phyloP scores from a whole-genome alignment of 2,797 vertebrate species.

The Neomorphus geoffroyi region DNA sequence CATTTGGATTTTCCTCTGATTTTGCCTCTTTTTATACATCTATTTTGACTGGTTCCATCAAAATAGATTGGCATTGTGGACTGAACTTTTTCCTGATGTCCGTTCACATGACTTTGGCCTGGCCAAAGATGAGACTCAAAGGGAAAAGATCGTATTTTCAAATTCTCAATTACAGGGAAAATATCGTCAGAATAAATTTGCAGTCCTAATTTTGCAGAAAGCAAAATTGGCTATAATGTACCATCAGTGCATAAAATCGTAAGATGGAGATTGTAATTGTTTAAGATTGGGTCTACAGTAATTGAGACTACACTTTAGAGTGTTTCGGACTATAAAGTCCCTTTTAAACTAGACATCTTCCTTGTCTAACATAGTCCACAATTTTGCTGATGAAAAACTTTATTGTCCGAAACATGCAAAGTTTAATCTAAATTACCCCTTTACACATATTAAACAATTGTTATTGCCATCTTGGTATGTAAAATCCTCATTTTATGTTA shows the following conservation, averaged over 20 bases:
- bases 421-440: conserved; percentile 76
- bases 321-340: conserved; percentile 68
- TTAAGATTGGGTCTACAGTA: conserved; percentile 65
- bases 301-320: conserved; percentile 61
- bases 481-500: conserved; percentile 72
- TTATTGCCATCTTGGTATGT: conserved; percentile 60
- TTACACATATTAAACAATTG: conserved; percentile 67
- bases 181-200: conserved; percentile 16
- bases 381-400: conserved; percentile 75
- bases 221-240: conserved; percentile 11
- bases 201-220: conserved; percentile 38
- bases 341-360: conserved; percentile 68
- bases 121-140: neutral
- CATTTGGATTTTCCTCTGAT: neutral
- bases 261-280: conserved; percentile 67
- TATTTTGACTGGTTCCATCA: neutral
- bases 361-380: conserved; percentile 57
- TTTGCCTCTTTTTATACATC: neutral
- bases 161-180: conserved; percentile 8
- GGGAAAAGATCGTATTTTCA: neutral
- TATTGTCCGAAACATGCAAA: conserved; percentile 74
- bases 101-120: neutral
- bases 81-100: neutral
- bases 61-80: neutral
- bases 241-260: conserved; percentile 54